A percentile compares a stretch with the other conserved stretches of the same genome.
Conservation (phyloP, 2,888 invertebrate genomes). For the Dimorphilus gyrociliatus region DNA sequence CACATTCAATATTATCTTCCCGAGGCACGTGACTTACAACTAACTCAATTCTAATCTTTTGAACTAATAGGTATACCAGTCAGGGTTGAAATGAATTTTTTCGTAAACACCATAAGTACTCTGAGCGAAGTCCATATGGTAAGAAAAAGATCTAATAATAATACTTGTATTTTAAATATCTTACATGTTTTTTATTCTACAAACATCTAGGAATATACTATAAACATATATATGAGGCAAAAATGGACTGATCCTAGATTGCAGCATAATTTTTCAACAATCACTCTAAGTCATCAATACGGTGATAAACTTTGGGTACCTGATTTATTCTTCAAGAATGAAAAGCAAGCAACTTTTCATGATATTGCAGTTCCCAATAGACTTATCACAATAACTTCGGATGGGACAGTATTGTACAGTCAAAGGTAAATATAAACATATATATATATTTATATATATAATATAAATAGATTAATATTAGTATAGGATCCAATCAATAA, state of each 20-base stretch:
- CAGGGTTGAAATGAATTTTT: slow-evolving; percentile 8
- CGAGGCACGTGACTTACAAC: too few relatives aligned
- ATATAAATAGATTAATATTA: background rate
- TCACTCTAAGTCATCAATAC: slow-evolving; percentile 48
- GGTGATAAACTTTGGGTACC: slow-evolving; percentile 73
- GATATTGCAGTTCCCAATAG: slow-evolving; percentile 89
- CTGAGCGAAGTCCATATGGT: slow-evolving; percentile 9
- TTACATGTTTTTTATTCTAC: background rate
- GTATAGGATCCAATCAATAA: background rate
- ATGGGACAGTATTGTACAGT: slow-evolving; percentile 69
- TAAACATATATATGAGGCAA: slow-evolving; percentile 77
- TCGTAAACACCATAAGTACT: slow-evolving; percentile 8
- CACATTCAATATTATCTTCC: too few relatives aligned
- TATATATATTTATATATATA: background rate
- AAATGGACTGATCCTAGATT: slow-evolving; percentile 78
- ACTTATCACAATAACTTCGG: slow-evolving; percentile 75
- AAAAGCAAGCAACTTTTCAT: slow-evolving; percentile 78
- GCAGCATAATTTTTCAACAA: slow-evolving; percentile 5
- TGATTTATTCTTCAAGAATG: slow-evolving; percentile 82
- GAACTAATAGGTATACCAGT: too few relatives aligned
- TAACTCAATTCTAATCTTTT: too few relatives aligned
- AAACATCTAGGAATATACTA: slow-evolving; percentile 63
- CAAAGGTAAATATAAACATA: slow-evolving; percentile 5
- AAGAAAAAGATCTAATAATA: slow-evolving; percentile 1
- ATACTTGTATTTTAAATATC: background rate